These are phyloP conservation scores for Zelleria hepariella DNA, from an alignment of 2,888 invertebrate genomes.

Conservation along the genomic window DNA sequence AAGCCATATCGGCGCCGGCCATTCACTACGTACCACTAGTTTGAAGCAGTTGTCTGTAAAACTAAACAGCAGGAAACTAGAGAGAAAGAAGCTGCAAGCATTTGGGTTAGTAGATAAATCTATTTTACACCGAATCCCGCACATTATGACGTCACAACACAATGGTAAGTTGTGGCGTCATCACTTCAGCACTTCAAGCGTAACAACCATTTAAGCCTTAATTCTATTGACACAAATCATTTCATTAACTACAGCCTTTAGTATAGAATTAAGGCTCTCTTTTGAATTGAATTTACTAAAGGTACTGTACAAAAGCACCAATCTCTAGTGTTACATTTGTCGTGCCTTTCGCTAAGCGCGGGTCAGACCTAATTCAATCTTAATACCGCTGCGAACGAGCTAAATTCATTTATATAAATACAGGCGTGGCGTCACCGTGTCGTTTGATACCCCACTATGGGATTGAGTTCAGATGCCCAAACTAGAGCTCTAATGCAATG, in stretches of 20 bases:
- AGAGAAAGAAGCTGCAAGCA: not conserved
- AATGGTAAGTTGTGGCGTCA: not conserved
- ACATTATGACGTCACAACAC: not conserved
- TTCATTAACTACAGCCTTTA: not conserved
- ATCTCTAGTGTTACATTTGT: not conserved
- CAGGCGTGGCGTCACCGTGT: not conserved
- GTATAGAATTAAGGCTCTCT: not conserved
- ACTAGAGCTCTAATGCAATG: not conserved
- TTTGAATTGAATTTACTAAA: not conserved
- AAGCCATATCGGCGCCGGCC: too few relatives aligned
- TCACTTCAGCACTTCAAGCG: not conserved
- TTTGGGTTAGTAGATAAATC: not conserved
- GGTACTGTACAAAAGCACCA: not conserved
- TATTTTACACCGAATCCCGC: not conserved
- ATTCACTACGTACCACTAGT: too few relatives aligned
- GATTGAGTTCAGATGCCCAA: not conserved
- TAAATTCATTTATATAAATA: not conserved
- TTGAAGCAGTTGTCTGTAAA: not conserved
- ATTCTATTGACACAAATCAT: not conserved
- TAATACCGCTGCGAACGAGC: not conserved
- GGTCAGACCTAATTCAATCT: too few relatives aligned
- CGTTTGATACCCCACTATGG: not conserved
- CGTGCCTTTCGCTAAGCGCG: not conserved
- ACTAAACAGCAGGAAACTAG: too few relatives aligned
- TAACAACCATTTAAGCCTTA: not conserved